Evolutionary conservation across 2,888 invertebrate genomes (phyloP).

Genomic region (Nephrotoma guestfalica): DNA sequence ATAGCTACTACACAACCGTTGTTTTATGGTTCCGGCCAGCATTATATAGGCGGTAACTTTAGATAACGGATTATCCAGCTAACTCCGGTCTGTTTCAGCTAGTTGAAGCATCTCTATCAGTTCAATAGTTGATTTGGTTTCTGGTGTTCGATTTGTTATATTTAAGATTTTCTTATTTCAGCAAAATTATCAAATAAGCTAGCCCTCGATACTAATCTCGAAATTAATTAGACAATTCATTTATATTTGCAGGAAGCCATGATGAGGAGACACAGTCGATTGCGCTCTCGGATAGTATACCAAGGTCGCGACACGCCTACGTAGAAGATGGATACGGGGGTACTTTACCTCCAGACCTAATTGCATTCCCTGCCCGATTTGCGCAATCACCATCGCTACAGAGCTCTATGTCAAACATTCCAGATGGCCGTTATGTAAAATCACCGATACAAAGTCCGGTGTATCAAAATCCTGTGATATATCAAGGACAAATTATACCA

Average conservation of each 20-base stretch:
- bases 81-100: too few relatives aligned
- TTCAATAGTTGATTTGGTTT: too few relatives aligned
- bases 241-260: slow-evolving; percentile 36
- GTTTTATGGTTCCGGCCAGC: too few relatives aligned
- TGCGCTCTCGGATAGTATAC: slow-evolving; percentile 45
- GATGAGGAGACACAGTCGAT: slow-evolving; percentile 58
- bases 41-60: too few relatives aligned
- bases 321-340: slow-evolving; percentile 37
- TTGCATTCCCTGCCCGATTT: slow-evolving; percentile 60
- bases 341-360: slow-evolving; percentile 64
- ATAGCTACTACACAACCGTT: too few relatives aligned
- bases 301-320: slow-evolving; percentile 34
- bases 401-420: slow-evolving; percentile 67
- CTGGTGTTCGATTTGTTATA: too few relatives aligned
- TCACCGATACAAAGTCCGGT: slow-evolving; percentile 46
- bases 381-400: slow-evolving; percentile 64
- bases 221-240: neutral
- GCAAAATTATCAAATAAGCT: neutral
- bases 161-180: neutral
- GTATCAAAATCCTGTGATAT: slow-evolving; percentile 42
- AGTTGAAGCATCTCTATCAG: too few relatives aligned
- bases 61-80: too few relatives aligned
- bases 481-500: slow-evolving; percentile 41
- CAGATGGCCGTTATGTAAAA: slow-evolving; percentile 31
- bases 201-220: neutral